Conservation (phyloP, 2,113 vertebrate species). For the Gobiocypris rarus region DNA sequence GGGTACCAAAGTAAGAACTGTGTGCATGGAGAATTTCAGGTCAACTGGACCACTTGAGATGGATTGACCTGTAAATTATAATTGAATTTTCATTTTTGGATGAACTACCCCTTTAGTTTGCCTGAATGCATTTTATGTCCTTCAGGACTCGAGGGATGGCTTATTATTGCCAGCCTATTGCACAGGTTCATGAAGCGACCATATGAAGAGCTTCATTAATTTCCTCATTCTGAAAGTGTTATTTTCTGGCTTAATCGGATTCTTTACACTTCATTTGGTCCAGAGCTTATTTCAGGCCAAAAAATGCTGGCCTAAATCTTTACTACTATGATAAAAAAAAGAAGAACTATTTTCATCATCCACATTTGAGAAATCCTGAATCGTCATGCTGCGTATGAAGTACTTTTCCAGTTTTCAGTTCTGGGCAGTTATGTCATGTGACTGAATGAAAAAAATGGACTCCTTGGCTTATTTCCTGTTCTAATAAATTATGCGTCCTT, state of each 20-base stretch:
- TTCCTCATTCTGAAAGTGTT: neutral
- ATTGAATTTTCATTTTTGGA: neutral
- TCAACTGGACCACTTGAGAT: neutral
- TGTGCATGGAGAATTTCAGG: neutral
- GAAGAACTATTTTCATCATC: neutral
- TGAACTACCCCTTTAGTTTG: neutral
- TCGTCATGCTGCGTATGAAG: neutral
- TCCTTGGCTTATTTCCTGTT: neutral
- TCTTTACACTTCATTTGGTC: neutral
- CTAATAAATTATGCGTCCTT: neutral
- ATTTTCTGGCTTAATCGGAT: neutral
- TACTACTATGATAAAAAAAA: too few relatives aligned
- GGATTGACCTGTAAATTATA: neutral
- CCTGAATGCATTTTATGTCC: constrained; percentile 16
- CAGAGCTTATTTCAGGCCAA: neutral
- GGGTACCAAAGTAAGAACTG: neutral
- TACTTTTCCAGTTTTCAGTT: neutral
- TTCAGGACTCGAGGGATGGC: neutral
- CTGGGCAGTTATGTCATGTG: neutral
- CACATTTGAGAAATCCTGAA: neutral
- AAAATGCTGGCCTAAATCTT: constrained; percentile 1
- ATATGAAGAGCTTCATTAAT: neutral
- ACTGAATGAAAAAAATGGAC: neutral
- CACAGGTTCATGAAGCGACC: constrained; percentile 1
- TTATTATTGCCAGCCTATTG: neutral